phyloP scores from a whole-genome alignment of 2,797 vertebrate genomes.

The Characodon lateralis region DNA sequence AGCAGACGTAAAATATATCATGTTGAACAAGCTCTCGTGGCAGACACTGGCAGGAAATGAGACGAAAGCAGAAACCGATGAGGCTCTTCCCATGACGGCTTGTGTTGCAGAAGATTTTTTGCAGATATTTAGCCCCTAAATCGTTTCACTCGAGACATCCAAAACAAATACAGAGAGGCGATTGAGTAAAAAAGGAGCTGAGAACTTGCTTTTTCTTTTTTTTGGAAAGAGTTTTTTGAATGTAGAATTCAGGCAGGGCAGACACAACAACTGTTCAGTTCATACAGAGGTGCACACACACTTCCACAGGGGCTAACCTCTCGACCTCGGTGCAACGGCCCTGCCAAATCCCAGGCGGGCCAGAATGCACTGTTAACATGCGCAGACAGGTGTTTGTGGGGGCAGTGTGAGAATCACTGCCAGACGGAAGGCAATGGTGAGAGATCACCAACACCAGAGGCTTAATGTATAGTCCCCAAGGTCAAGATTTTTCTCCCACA shows the following conservation, averaged over 20 bases:
- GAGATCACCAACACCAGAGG: constrained; percentile 64
- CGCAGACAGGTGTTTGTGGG: constrained; percentile 67
- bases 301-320: constrained; percentile 44
- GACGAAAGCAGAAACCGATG: constrained; percentile 51
- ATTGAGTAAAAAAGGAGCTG: constrained; percentile 46
- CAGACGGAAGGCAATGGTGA: constrained; percentile 57
- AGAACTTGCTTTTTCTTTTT: constrained; percentile 43
- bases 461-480: constrained; percentile 66
- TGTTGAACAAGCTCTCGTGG: constrained; percentile 40
- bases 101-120: constrained; percentile 55
- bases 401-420: constrained; percentile 62
- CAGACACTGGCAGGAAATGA: constrained; percentile 57
- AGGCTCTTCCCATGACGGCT: constrained; percentile 55
- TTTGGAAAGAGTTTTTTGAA: constrained; percentile 38
- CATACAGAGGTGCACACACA: constrained; percentile 24
- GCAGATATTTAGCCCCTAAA: constrained; percentile 60
- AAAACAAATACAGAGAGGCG: constrained; percentile 61
- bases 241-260: constrained; percentile 31
- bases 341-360: constrained; percentile 31
- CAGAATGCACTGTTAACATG: constrained; percentile 49
- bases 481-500: constrained; percentile 62
- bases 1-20: constrained; percentile 30
- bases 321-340: constrained; percentile 25
- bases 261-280: constrained; percentile 66
- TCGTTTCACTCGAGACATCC: constrained; percentile 39